Conservation (phyloP, 2,888 invertebrate genomes). For the Cremastinae sp. region DNA sequence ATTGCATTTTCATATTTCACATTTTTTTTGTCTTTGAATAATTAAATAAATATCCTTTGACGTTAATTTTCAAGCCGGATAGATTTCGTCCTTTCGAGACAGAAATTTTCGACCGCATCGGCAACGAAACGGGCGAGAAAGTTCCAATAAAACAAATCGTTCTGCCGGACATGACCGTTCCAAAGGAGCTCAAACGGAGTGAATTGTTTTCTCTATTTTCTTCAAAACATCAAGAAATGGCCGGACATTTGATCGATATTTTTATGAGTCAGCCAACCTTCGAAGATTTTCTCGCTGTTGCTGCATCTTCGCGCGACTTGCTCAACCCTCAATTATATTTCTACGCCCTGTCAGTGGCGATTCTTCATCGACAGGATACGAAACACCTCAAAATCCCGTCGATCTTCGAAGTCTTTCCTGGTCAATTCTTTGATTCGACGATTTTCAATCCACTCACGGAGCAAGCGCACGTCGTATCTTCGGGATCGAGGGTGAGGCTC, state of each 20-base stretch:
- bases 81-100: conserved; percentile 83
- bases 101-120: conserved; percentile 83
- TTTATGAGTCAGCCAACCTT: conserved; percentile 87
- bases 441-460: conserved; percentile 87
- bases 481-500: conserved; percentile 85
- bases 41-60: no score
- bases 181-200: conserved; percentile 84
- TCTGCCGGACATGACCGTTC: conserved; percentile 84
- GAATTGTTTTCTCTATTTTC: conserved; percentile 89
- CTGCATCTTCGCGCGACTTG: conserved; percentile 87
- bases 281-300: conserved; percentile 87
- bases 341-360: conserved; percentile 88
- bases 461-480: conserved; percentile 84
- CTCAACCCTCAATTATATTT: conserved; percentile 91
- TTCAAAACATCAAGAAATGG: conserved; percentile 86
- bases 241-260: conserved; percentile 86
- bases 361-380: conserved; percentile 88
- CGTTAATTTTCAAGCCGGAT: conserved; percentile 78
- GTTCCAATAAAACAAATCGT: conserved; percentile 84
- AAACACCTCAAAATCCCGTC: conserved; percentile 87
- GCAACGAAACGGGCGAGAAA: conserved; percentile 78
- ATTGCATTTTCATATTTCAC: no score
- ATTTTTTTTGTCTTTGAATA: no score
- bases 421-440: conserved; percentile 89
- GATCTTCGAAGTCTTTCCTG: conserved; percentile 89